phyloP scores from a whole-genome alignment of 2,113 vertebrate species.

The Sylvia atricapilla region DNA sequence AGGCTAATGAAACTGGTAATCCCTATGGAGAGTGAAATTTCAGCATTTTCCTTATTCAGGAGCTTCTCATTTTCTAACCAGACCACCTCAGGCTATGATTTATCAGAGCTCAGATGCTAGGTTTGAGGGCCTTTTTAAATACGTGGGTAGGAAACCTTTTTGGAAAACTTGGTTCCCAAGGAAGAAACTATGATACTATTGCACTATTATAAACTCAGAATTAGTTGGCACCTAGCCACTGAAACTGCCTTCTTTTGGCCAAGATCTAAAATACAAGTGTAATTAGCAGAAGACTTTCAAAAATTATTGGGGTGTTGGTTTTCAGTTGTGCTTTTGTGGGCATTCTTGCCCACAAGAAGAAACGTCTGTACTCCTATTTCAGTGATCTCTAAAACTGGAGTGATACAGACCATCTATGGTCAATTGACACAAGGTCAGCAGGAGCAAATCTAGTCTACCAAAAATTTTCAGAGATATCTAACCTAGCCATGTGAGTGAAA shows the following conservation, averaged over 20 bases:
- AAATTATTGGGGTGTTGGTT: background rate
- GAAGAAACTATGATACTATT: background rate
- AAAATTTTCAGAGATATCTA: background rate
- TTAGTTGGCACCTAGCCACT: background rate
- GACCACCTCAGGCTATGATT: constrained; percentile 16
- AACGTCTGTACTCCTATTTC: background rate
- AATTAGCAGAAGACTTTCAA: background rate
- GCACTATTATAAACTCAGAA: background rate
- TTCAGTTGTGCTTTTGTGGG: background rate
- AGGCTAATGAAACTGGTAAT: constrained; percentile 58
- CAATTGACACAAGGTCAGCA: background rate
- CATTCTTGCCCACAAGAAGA: background rate
- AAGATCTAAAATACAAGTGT: background rate
- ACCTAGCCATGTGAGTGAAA: background rate
- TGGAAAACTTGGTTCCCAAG: background rate
- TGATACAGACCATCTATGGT: background rate
- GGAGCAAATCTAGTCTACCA: background rate
- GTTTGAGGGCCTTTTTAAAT: background rate
- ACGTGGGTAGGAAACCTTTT: background rate
- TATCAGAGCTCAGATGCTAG: background rate
- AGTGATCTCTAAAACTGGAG: background rate
- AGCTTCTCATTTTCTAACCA: constrained; percentile 22
- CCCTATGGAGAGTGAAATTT: constrained; percentile 49
- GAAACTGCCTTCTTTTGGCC: background rate
- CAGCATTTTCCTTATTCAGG: constrained; percentile 47